A percentile compares a stretch with the other conserved stretches of the same genome.
These are phyloP conservation scores for Chloromyia formosa DNA, from an alignment of 2,888 invertebrate genomes.

Conservation along the genomic window DNA sequence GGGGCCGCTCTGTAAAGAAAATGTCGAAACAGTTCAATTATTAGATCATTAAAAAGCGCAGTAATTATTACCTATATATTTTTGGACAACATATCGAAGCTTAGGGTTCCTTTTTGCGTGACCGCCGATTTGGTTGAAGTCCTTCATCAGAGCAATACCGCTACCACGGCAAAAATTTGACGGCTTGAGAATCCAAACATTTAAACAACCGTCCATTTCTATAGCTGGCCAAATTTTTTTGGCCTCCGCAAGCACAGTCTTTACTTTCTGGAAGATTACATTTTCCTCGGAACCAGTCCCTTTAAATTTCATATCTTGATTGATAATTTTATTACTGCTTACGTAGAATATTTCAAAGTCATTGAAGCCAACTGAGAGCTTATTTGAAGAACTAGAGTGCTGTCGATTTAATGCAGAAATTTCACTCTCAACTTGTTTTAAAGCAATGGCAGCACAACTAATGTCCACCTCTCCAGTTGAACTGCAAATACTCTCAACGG, in stretches of 20 bases:
- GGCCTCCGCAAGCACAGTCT: not conserved
- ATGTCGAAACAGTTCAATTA: not conserved
- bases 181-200: conserved; percentile 88
- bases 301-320: not conserved
- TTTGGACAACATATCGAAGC: conserved; percentile 80
- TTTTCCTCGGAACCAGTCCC: not conserved
- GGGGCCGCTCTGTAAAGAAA: conserved; percentile 74
- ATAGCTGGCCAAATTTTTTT: conserved; percentile 67
- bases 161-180: conserved; percentile 70
- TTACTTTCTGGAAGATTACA: not conserved
- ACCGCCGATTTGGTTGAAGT: conserved; percentile 73
- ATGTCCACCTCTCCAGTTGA: not conserved
- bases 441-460: conserved; percentile 72
- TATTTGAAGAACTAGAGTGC: not conserved
- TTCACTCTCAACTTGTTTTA: conserved; percentile 75
- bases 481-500: not conserved
- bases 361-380: not conserved
- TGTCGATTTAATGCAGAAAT: conserved; percentile 61
- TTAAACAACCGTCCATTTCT: conserved; percentile 75
- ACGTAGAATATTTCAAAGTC: not conserved
- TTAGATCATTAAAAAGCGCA: no score
- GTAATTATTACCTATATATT: conserved; percentile 76
- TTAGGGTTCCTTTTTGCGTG: conserved; percentile 66
- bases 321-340: conserved; percentile 1
- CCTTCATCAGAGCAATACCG: conserved; percentile 80